phyloP scores from a whole-genome alignment of 2,113 vertebrate species.

The Arizona elegans region DNA sequence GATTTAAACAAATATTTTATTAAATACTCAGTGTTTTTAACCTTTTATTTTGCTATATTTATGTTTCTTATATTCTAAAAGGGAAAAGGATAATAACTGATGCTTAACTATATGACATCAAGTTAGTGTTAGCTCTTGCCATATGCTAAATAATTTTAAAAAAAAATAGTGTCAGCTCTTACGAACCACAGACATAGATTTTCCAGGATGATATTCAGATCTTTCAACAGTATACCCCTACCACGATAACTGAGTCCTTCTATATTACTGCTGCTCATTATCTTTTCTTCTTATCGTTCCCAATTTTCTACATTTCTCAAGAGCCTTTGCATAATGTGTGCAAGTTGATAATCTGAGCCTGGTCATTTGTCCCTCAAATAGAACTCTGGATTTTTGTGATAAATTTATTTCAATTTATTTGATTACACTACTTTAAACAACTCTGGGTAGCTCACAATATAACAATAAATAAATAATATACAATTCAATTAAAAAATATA shows the following conservation, averaged over 20 bases:
- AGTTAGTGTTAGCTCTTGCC: not conserved
- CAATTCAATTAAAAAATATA: not conserved
- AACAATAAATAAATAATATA: not conserved
- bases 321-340: not conserved
- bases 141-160: not conserved
- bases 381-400: not conserved
- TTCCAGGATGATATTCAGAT: not conserved
- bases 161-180: not conserved
- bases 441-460: not conserved
- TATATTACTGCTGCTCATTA: not conserved
- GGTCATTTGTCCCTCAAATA: not conserved
- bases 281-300: not conserved
- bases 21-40: not conserved
- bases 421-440: not conserved
- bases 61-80: not conserved
- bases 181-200: not conserved
- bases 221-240: not conserved
- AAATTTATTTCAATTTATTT: not conserved
- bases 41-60: not conserved
- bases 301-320: not conserved
- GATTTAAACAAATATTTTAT: not conserved
- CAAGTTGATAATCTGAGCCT: not conserved
- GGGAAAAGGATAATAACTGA: not conserved
- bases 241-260: not conserved
- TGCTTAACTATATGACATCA: not conserved